Base-by-base conservation (phyloP, 2,113 vertebrate genomes). In the Psittacus erithacus region DNA sequence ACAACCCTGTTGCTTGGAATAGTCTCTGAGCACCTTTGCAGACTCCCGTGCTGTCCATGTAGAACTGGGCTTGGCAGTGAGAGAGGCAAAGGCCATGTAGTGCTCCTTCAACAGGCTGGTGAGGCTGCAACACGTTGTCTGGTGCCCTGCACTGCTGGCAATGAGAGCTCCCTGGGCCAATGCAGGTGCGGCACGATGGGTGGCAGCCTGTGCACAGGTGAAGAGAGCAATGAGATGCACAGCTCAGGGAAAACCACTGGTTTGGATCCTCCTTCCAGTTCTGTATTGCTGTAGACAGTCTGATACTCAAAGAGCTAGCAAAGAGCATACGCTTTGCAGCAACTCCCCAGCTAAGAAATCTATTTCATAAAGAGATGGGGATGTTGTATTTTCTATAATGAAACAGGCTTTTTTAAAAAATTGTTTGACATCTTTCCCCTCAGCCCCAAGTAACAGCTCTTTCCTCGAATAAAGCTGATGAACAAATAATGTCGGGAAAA, bases 1-100 rank as follows among this genome's bases (percentile, higher is more conserved):
- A 4, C 35, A 57, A 69, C 35, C 57, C 43, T 4, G 7, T 1
- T 39, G 35, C 57, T 74, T 17, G 19, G 33, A 67, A 17, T 17
- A 38, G 28, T 60, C 29, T 52, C 74, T 46, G 75, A 98, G 98
- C 93, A 99, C 99, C 98, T 98, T 96, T 97, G 97, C 99, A 99
- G 11, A 97, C 95, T 46, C 97, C 98, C 9, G 70, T 76, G 59
- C 88, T 76, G 16, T 99, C 98, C 80, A 96, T 55, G 62, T 98
- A 98, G 90, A 97, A 98, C 2, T 31, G 96, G 10, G 95, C 27
- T 31, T 93, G 97, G 90, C 99, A 99, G 12, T 5, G 94, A 2
- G 98, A 67, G 3, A 97, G 90, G 86, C 99, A 99, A 27, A 97
- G 53, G 28, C 99, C 99, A 0, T 83, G 95, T 1, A 50, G 69